These are phyloP conservation scores for Caenorhabditis doughertyi DNA, from an alignment of 2,888 invertebrate species.

Conservation along the genomic window DNA sequence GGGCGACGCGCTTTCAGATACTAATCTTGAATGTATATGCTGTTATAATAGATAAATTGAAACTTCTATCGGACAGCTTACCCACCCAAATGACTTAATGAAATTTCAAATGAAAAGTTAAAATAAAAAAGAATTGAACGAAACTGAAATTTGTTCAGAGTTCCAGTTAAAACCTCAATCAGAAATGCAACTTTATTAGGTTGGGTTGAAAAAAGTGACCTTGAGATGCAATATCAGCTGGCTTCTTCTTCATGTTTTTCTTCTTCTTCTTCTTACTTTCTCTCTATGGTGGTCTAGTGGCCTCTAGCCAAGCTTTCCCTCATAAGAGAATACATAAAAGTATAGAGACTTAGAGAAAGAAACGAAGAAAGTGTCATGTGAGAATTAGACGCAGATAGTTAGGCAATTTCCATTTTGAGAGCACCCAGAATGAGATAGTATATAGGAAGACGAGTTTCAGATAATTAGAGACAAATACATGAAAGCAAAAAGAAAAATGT, in stretches of 20 bases:
- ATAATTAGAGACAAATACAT: slow-evolving; percentile 27
- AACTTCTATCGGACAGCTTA: no score
- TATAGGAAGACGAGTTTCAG: slow-evolving; percentile 14
- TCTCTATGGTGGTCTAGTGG: slow-evolving; percentile 36
- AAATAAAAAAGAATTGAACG: neutral
- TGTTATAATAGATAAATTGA: no score
- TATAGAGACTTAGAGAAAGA: slow-evolving; percentile 50
- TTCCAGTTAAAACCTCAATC: slow-evolving; percentile 13
- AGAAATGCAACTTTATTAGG: neutral
- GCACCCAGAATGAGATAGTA: slow-evolving; percentile 19
- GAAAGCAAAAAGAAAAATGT: slow-evolving; percentile 23
- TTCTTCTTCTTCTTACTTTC: slow-evolving; percentile 25
- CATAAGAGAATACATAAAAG: slow-evolving; percentile 74
- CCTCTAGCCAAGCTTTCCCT: slow-evolving; percentile 39
- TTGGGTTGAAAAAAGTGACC: slow-evolving; percentile 17
- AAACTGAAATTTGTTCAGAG: neutral
- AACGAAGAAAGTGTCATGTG: slow-evolving; percentile 23
- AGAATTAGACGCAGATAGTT: slow-evolving; percentile 19
- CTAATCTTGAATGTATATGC: no score
- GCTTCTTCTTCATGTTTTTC: slow-evolving; percentile 12
- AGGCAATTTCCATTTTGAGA: slow-evolving; percentile 32
- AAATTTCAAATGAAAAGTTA: neutral
- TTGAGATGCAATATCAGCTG: slow-evolving; percentile 47
- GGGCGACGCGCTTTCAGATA: no score
- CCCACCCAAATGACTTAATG: no score